Evolutionary conservation across 2,888 invertebrate species (phyloP).

Genomic region (Periphyllus acericola): DNA sequence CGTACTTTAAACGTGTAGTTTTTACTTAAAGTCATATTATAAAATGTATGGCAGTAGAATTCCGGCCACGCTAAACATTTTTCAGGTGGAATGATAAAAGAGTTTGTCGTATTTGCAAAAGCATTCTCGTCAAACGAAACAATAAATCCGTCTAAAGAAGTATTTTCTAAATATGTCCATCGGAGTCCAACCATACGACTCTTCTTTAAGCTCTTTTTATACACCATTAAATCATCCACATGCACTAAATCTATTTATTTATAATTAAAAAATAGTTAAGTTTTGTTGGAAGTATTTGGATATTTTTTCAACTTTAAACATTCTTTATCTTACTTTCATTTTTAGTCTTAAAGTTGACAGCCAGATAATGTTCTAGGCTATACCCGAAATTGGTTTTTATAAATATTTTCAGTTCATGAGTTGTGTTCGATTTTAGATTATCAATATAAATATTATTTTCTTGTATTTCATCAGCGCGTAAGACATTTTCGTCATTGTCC

Average conservation of each 20-base stretch:
- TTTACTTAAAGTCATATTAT: background rate
- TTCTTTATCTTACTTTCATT: no score
- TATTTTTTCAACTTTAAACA: no score
- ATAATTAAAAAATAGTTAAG: no score
- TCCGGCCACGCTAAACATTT: constrained; percentile 35
- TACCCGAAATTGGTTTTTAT: background rate
- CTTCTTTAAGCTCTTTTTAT: constrained; percentile 7
- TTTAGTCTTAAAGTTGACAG: background rate
- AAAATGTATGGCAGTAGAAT: constrained; percentile 20
- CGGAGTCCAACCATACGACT: constrained; percentile 5
- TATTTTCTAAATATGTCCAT: constrained; percentile 1
- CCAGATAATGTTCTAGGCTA: constrained; percentile 1
- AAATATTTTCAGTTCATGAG: constrained; percentile 13
- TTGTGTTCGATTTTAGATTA: constrained; percentile 4
- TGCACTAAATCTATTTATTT: background rate
- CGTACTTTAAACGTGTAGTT: background rate
- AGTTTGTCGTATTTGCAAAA: background rate
- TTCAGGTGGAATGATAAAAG: background rate
- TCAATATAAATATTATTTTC: background rate
- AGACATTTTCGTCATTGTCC: background rate
- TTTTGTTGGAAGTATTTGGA: no score
- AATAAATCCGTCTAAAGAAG: constrained; percentile 16
- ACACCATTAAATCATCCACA: constrained; percentile 8
- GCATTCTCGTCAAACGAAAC: background rate
- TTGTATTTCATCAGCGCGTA: background rate